Evolutionary conservation across 1,140 invertebrate genomes (phyloP), one percentile per base, ranked within the genome.

Genomic region (Liolophura sinensis): DNA sequence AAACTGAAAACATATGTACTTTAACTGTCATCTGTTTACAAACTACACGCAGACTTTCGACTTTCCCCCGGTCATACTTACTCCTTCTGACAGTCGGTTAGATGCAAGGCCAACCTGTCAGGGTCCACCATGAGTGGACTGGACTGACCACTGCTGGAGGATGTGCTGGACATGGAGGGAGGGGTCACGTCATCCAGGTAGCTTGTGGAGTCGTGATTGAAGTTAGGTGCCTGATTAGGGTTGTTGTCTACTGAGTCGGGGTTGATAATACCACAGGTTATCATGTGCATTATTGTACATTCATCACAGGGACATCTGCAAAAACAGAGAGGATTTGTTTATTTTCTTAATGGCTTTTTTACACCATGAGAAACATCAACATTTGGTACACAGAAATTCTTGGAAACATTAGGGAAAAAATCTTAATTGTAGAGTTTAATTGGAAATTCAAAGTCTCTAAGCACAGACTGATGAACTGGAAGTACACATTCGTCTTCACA

Each of bases 241-340:
- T 73, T 69, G 54, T 48, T 18, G 20, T 64, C 60, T 47, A 60
- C 61, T 12, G 69, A 65, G 22, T 83, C 81, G n/a, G 79, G 78
- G 54, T 76, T 79, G 48, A 83, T 79, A 49, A 83, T 81, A 49
- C 82, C 82, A 77, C 83, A 84, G 1, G 81, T 84, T 49, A 83
- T 84, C 77, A 84, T 78, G 59, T 84, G 82, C 22, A 78, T 82
- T 50, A 82, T 83, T 40, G 82, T 82, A 68, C 81, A 83, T 59
- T 85, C 84, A 75, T 85, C 82, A 78, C 82, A 84, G 1, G 83
- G 79, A 76, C 83, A 85, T 57, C 83, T 85, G 69, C 27, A 73
- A 70, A 66, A n/a, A 49, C 25, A 67, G 24, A 65, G 20, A 55
- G 24, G 20, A 24, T 6, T 20, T 22, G n/a, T n/a, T n/a, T n/a